Conservation (phyloP, 2,888 invertebrate genomes). For the Oeneis ivallda region DNA sequence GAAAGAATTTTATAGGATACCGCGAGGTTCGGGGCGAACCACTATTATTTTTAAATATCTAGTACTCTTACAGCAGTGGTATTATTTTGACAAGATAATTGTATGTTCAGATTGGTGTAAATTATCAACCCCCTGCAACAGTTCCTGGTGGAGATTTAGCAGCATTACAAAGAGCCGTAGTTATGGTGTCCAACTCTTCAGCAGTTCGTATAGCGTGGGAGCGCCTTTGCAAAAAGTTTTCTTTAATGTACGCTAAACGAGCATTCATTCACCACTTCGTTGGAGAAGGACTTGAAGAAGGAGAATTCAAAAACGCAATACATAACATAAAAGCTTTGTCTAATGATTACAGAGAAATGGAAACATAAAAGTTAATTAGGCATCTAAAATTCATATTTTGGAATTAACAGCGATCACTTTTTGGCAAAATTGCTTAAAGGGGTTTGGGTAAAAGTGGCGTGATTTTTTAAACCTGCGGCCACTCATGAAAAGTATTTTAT, state of each 20-base stretch:
- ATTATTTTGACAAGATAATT: neutral
- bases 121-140: conserved; percentile 88
- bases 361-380: conserved; percentile 48
- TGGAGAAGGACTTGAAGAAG: conserved; percentile 87
- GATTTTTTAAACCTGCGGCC: no score
- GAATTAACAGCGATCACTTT: no score
- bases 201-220: conserved; percentile 91
- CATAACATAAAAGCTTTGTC: conserved; percentile 84
- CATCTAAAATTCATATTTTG: neutral
- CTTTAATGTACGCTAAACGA: conserved; percentile 89
- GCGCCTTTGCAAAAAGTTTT: conserved; percentile 88
- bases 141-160: conserved; percentile 89
- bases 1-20: no score
- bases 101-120: conserved; percentile 84
- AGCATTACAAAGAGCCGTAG: conserved; percentile 87
- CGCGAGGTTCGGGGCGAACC: no score
- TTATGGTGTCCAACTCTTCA: conserved; percentile 92
- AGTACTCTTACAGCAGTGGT: no score
- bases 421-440: no score
- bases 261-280: conserved; percentile 95
- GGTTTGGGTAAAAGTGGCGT: no score
- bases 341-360: conserved; percentile 86
- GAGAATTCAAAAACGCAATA: conserved; percentile 83
- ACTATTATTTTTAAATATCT: no score
- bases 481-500: no score